Percentiles rank a stretch among this genome's conserved stretches.
These are phyloP conservation scores for Clinocottus analis DNA, from an alignment of 2,113 vertebrate genomes.

Conservation along the genomic window DNA sequence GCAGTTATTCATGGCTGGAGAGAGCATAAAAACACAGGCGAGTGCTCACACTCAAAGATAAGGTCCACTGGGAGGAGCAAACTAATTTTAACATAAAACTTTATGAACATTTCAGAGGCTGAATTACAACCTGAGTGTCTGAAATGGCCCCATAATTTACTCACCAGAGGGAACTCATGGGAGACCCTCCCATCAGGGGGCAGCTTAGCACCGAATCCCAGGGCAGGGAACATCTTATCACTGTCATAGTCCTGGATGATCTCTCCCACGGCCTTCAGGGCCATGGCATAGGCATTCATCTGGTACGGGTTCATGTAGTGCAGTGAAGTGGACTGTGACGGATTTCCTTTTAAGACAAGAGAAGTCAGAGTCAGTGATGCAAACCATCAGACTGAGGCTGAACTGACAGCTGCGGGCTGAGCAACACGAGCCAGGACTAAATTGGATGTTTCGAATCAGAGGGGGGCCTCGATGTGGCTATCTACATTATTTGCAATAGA, in stretches of 20 bases:
- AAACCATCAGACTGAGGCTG: constrained; percentile 30
- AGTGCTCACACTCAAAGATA: constrained; percentile 3
- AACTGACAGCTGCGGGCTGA: constrained; percentile 41
- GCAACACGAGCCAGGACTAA: constrained; percentile 23
- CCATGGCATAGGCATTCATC: constrained; percentile 95
- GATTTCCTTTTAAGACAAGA: constrained; percentile 84
- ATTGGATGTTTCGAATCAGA: constrained; percentile 34
- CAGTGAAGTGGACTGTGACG: constrained; percentile 93
- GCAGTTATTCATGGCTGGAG: constrained; percentile 1
- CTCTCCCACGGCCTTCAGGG: constrained; percentile 93
- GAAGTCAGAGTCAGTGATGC: constrained; percentile 59
- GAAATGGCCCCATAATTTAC: constrained; percentile 36
- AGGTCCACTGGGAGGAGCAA: constrained; percentile 5
- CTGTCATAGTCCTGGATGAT: constrained; percentile 98
- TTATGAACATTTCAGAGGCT: not conserved
- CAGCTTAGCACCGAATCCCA: constrained; percentile 94
- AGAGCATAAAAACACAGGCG: constrained; percentile 27
- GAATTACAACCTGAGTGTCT: not conserved
- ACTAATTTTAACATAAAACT: not conserved
- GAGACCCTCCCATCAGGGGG: constrained; percentile 92
- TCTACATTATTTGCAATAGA: not conserved
- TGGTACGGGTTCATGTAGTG: constrained; percentile 98
- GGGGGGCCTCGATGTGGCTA: not conserved
- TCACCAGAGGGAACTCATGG: constrained; percentile 94
- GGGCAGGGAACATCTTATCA: constrained; percentile 95